Evolutionary conservation across 2,797 vertebrate species (phyloP).

Genomic region (Arremon aurantiirostris): DNA sequence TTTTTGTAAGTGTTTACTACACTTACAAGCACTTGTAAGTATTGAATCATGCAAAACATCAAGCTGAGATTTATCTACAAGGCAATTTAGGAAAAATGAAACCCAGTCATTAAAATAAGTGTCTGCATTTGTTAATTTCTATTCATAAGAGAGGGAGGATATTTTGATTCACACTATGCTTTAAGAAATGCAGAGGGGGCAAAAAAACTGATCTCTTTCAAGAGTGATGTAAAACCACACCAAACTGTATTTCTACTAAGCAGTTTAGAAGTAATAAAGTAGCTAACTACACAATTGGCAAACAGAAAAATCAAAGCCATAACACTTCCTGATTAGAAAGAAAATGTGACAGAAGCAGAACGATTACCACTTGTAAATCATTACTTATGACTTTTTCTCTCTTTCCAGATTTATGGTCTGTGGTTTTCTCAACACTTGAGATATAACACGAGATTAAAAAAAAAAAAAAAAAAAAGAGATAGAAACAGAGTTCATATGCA

Average conservation of each 20-base stretch:
- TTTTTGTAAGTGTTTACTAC: background rate
- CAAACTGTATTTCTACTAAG: background rate
- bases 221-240: background rate
- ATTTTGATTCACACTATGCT: background rate
- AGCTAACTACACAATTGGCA: background rate
- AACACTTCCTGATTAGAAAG: background rate
- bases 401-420: conserved; percentile 2
- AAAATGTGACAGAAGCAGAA: background rate
- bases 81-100: background rate
- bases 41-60: background rate
- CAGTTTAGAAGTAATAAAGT: background rate
- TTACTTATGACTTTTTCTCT: background rate
- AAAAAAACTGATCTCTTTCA: background rate
- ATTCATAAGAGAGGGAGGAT: background rate
- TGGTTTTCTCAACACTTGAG: background rate
- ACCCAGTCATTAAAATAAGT: background rate
- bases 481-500: background rate
- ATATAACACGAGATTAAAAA: background rate
- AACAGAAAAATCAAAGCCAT: background rate
- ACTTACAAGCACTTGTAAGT: background rate
- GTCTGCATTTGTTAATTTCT: background rate
- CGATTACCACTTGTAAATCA: background rate
- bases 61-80: background rate
- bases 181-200: background rate
- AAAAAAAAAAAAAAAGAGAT: background rate